Evolutionary conservation across 2,113 vertebrate genomes (phyloP), one percentile per base, ranked within the genome.

Genomic region (Diphyllodes magnificus): DNA sequence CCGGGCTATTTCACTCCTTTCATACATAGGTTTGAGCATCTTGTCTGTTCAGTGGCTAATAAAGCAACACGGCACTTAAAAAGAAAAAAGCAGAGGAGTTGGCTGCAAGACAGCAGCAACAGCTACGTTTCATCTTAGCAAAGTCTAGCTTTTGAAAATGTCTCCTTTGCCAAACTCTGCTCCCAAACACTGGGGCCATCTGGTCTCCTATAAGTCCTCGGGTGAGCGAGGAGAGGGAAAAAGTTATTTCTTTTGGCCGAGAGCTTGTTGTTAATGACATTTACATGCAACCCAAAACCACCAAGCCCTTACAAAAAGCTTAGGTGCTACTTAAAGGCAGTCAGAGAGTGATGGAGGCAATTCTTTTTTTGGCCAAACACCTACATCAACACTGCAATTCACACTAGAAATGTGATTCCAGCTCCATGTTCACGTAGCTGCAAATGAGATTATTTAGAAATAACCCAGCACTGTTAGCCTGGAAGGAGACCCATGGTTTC

Each of bases 241-340:
- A 94, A 83, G 64, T 93, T 92, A 93, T 96, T 96, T 96, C 90
- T 96, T 88, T 96, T 96, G 95, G 96, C 95, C 1, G 7, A 84
- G 79, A 84, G 49, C 88, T 95, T 82, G 64, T 78, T 94, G 92
- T 86, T 97, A 97, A 97, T 88, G 93, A 95, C 92, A 97, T 86
- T 91, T 95, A 93, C 95, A 95, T 78, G 92, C 88, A 93, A 96
- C 86, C 45, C 90, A 93, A 97, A 96, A 88, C 95, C 95, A 90
- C 88, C 30, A 7, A 92, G 79, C 77, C 92, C 88, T 96, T 94
- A 96, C 44, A 69, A 82, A 95, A 92, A 94, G 88, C 80, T 92
- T 92, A 96, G 92, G 95, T 90, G 88, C 93, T 96, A 96, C 95
- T 97, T 94, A 93, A 82, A 96, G 65, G 90, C 96, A 96, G 90